phyloP scores from a whole-genome alignment of 2,888 invertebrate species.

The Eucera pruinosa region DNA sequence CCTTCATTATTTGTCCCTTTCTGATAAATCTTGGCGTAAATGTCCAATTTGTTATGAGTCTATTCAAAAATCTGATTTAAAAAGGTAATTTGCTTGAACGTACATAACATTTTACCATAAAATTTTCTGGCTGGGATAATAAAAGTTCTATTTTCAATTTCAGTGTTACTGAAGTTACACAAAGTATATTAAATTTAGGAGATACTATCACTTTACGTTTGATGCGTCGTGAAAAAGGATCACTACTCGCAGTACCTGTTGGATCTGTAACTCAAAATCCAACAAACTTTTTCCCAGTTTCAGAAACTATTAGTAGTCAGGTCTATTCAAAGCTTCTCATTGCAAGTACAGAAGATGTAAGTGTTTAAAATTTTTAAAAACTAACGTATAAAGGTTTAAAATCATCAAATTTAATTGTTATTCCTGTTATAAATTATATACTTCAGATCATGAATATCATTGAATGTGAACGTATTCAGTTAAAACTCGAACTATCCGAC shows the following conservation, averaged over 20 bases:
- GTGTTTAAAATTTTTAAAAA: slow-evolving; percentile 28
- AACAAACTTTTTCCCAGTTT: slow-evolving; percentile 81
- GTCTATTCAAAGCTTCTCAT: slow-evolving; percentile 92
- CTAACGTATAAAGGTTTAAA: background rate
- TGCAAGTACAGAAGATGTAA: slow-evolving; percentile 89
- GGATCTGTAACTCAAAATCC: slow-evolving; percentile 76
- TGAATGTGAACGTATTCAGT: slow-evolving; percentile 89
- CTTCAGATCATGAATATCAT: slow-evolving; percentile 89
- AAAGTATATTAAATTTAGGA: slow-evolving; percentile 86
- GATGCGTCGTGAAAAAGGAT: slow-evolving; percentile 92
- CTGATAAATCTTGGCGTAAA: slow-evolving; percentile 92
- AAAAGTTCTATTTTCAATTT: background rate
- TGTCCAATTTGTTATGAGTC: slow-evolving; percentile 97
- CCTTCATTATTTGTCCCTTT: slow-evolving; percentile 94
- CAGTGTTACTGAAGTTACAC: slow-evolving; percentile 87
- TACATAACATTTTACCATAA: background rate
- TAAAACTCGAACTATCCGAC: slow-evolving; percentile 85
- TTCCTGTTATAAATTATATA: background rate
- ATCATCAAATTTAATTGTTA: background rate
- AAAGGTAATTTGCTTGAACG: slow-evolving; percentile 87
- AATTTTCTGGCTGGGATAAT: too few species aligned
- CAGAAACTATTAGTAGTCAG: slow-evolving; percentile 85
- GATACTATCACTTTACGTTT: slow-evolving; percentile 91
- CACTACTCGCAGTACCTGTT: slow-evolving; percentile 86
- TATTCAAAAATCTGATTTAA: slow-evolving; percentile 92